Conservation (phyloP, 2,888 invertebrate species). For the Brenthis ino region DNA sequence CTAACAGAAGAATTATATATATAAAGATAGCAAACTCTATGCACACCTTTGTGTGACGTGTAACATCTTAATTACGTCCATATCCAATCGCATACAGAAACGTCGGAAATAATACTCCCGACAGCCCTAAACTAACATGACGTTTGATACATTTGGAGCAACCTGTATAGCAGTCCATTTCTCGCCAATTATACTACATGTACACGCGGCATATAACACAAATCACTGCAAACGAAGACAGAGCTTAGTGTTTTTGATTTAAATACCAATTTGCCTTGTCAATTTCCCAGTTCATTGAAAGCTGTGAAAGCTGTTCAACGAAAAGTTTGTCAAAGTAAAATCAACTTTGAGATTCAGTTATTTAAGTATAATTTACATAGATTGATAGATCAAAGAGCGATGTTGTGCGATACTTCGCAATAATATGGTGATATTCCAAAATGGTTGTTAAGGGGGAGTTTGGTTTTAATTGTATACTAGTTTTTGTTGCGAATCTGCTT, state of each 20-base stretch:
- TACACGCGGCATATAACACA: constrained; percentile 55
- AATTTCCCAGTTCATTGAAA: not conserved
- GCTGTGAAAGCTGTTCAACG: constrained; percentile 1
- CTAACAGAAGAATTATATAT: too few relatives aligned
- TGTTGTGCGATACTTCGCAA: constrained; percentile 69
- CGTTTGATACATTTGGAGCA: constrained; percentile 47
- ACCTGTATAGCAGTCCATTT: constrained; percentile 70
- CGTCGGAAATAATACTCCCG: constrained; percentile 32
- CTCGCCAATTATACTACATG: constrained; percentile 76
- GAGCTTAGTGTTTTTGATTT: not conserved
- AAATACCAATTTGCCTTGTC: constrained; percentile 5
- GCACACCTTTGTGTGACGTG: not conserved
- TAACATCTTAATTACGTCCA: constrained; percentile 24
- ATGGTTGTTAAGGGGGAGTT: constrained; percentile 63
- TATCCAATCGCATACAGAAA: constrained; percentile 1
- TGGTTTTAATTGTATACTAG: not conserved
- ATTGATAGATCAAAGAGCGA: constrained; percentile 64
- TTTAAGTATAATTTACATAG: constrained; percentile 51
- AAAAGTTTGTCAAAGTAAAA: constrained; percentile 45
- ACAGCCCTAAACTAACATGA: constrained; percentile 45
- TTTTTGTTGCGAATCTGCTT: not conserved
- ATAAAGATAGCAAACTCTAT: not conserved
- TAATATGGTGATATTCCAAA: constrained; percentile 67
- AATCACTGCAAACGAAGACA: not conserved
- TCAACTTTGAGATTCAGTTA: constrained; percentile 47